These are phyloP conservation scores for Trypoxylus dichotomus DNA, from an alignment of 1,140 invertebrate species.

Conservation along the genomic window DNA sequence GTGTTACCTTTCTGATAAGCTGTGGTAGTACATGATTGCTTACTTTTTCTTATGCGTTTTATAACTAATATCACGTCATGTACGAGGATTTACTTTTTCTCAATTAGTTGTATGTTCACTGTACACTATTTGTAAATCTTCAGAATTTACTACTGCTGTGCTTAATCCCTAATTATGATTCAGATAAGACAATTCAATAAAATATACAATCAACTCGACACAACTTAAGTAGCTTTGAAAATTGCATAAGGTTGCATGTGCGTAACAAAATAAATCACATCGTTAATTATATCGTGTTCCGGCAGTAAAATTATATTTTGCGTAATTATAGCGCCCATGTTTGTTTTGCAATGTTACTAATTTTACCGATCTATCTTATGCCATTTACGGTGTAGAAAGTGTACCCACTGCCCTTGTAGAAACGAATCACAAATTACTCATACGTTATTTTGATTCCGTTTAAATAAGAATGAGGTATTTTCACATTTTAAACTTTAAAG, in stretches of 20 bases:
- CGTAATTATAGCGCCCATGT: neutral
- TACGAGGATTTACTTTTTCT: too few species aligned
- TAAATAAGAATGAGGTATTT: neutral
- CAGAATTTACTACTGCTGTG: too few species aligned
- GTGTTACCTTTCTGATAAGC: too few species aligned
- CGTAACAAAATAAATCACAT: neutral
- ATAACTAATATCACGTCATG: too few species aligned
- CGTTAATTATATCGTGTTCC: neutral
- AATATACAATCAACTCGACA: neutral
- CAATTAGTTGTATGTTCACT: too few species aligned
- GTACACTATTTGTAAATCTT: too few species aligned
- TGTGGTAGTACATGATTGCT: too few species aligned
- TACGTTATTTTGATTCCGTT: neutral
- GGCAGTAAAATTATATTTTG: neutral
- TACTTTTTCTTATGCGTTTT: too few species aligned
- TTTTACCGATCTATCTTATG: neutral
- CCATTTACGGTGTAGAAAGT: constrained; percentile 2
- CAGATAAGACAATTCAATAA: neutral
- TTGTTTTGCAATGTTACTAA: neutral
- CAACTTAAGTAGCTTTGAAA: neutral
- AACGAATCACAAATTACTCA: neutral
- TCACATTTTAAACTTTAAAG: too few species aligned
- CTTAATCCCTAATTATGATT: too few species aligned
- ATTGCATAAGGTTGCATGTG: neutral
- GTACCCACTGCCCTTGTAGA: neutral